Conservation (phyloP, 2,888 invertebrate genomes). For the Eumerus sabulonum region DNA sequence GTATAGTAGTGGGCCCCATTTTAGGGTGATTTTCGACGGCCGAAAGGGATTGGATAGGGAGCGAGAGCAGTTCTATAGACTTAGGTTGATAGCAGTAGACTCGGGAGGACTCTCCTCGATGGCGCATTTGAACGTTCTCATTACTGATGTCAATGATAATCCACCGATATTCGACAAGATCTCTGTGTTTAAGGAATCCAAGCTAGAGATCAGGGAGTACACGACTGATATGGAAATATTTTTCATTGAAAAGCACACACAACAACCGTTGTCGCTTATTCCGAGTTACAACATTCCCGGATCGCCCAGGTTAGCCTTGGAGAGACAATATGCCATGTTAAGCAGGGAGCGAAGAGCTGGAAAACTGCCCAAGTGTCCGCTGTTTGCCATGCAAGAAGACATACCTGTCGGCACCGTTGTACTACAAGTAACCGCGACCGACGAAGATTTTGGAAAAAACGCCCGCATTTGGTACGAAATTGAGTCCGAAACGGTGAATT, state of each 20-base stretch:
- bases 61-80: conserved; percentile 83
- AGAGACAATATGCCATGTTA: conserved; percentile 47
- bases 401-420: conserved; percentile 85
- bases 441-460: conserved; percentile 86
- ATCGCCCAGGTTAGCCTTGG: conserved; percentile 73
- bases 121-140: conserved; percentile 84
- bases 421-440: conserved; percentile 85
- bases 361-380: conserved; percentile 80
- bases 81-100: conserved; percentile 88
- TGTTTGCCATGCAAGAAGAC: conserved; percentile 87
- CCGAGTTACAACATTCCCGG: conserved; percentile 74
- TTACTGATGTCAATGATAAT: conserved; percentile 92
- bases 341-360: conserved; percentile 63
- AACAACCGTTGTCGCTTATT: conserved; percentile 66
- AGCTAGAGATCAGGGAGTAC: conserved; percentile 83
- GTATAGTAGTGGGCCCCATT: conserved; percentile 74
- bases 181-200: conserved; percentile 84
- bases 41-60: conserved; percentile 85
- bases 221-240: conserved; percentile 80
- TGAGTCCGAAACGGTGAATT: conserved; percentile 84
- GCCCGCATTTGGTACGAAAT: conserved; percentile 86
- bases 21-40: conserved; percentile 75
- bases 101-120: conserved; percentile 87
- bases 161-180: conserved; percentile 86
- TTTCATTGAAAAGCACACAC: conserved; percentile 75